Conservation (phyloP, 2,888 invertebrate genomes). For the Eupithecia subfuscata region DNA sequence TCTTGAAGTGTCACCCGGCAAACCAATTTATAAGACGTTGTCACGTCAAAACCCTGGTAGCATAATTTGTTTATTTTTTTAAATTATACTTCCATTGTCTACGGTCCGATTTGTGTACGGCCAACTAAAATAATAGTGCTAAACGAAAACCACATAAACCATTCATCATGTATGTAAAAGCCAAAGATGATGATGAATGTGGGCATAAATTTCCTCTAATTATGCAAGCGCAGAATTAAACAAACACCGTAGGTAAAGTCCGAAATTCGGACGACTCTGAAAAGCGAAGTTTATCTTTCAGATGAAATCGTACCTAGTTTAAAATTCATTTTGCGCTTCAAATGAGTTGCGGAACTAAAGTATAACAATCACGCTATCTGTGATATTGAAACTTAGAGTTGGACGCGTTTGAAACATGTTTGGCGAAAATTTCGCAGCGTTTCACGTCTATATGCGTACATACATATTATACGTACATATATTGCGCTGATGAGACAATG, state of each 20-base stretch:
- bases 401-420: not conserved
- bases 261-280: not conserved
- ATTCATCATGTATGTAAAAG: not conserved
- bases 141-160: slow-evolving; percentile 2
- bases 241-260: not conserved
- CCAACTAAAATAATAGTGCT: not conserved
- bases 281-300: slow-evolving; percentile 1
- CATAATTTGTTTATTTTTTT: no score
- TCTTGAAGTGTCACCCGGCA: no score
- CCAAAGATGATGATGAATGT: not conserved
- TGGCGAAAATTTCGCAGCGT: not conserved
- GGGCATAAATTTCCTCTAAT: not conserved
- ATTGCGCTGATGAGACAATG: no score
- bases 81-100: no score
- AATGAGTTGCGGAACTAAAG: slow-evolving; percentile 7
- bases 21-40: no score
- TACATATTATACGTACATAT: no score
- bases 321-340: slow-evolving; percentile 7
- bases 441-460: no score
- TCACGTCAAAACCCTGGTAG: no score
- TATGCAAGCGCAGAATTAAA: not conserved
- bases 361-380: not conserved
- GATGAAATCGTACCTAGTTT: slow-evolving; percentile 1
- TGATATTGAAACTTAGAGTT: not conserved
- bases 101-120: no score